phyloP scores from a whole-genome alignment of 2,888 invertebrate genomes.

The Antheraea yamamai region DNA sequence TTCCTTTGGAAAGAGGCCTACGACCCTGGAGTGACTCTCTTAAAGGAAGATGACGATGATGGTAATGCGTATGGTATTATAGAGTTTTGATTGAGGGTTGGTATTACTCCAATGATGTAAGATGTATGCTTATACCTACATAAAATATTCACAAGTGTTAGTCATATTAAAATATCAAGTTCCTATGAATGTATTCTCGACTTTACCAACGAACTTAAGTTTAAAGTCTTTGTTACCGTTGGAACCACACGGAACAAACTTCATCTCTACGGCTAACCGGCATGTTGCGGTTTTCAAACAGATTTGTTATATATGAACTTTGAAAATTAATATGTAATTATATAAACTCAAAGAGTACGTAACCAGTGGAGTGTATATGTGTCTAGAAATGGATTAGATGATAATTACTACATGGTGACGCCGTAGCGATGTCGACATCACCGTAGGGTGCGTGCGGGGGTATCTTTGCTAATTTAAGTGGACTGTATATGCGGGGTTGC shows the following conservation, averaged over 20 bases:
- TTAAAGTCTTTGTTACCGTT: conserved; percentile 1
- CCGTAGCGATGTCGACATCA: too few species aligned
- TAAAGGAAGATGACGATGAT: background rate
- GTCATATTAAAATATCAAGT: background rate
- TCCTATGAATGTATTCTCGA: background rate
- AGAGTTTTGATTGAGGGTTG: too few species aligned
- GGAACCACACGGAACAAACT: conserved; percentile 5
- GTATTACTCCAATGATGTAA: too few species aligned
- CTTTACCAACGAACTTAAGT: background rate
- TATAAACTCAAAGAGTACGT: background rate
- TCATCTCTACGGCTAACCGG: background rate
- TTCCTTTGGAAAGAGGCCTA: too few species aligned
- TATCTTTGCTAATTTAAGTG: too few species aligned
- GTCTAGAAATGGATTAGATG: too few species aligned
- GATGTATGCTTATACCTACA: too few species aligned
- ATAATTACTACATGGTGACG: too few species aligned
- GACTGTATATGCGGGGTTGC: too few species aligned
- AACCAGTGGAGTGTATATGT: background rate
- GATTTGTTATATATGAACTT: conserved; percentile 1
- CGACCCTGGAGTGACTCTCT: too few species aligned
- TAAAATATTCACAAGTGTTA: background rate
- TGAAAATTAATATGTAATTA: conserved; percentile 3
- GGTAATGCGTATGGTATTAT: too few species aligned
- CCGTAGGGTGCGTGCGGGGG: too few species aligned
- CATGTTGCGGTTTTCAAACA: conserved; percentile 2